Base-by-base conservation (phyloP, 2,113 vertebrate species). In the Mustelus asterias region DNA sequence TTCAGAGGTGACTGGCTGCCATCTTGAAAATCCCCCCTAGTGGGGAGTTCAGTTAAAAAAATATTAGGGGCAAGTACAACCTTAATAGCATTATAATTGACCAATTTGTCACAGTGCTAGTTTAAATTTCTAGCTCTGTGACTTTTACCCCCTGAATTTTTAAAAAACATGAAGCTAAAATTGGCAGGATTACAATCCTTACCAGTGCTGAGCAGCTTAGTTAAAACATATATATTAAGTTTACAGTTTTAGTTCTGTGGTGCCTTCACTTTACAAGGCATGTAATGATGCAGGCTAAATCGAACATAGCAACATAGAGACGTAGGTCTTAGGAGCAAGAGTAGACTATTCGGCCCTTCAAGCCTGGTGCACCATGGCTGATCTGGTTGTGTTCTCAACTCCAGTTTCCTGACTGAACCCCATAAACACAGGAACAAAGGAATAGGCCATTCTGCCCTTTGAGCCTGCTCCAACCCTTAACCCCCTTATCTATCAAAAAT, bases 71-170 rank as follows among this genome's bases (percentile, higher is more conserved):
- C 44, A 89, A 58, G 63, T 44, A 94, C 41, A 44, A 29, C 69
- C 65, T 95, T 95, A 95, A 95, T 95, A 95, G 65, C 37, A 70
- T 70, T 95, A 95, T 72, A 95, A 95, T 95, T 95, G 94, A 72
- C 67, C 94, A 76, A 72, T 70, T 95, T 72, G 94, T 95, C 94
- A 72, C 41, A 54, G 44, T 48, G 94, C 67, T 95, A 16, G 69
- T 95, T 95, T 95, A 95, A 95, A 95, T 95, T 95, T 48, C 94
- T 48, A 72, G 67, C 67, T 95, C 94, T 72, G 69, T 95, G 93
- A 54, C 94, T 72, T 72, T 95, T 72, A 95, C 94, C 69, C 20
- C 72, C 69, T 72, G 94, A 95, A 72, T 95, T 72, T 72, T 54
- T 72, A 95, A 70, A 95, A 95, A 70, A 72, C 26, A 3, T 95